Evolutionary conservation across 1,140 invertebrate genomes (phyloP), one percentile per base, ranked within the genome.

Genomic region (Diachasma alloeum): DNA sequence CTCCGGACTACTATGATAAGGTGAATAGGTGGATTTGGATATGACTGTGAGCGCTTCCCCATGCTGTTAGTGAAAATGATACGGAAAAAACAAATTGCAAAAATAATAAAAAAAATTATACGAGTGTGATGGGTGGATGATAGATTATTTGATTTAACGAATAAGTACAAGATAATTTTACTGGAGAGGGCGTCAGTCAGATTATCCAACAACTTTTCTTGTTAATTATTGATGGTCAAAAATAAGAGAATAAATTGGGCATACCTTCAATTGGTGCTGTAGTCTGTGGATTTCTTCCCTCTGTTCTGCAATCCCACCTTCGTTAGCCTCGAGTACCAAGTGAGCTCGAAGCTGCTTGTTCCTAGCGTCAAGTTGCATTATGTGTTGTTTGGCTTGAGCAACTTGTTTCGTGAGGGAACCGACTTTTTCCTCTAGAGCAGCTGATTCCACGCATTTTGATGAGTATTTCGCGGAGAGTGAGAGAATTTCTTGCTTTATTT

Each of bases 401-500:
- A 97, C 88, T 87, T 96, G 94, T 80, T 94, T 93, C n/a, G 92
- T 94, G 71, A 95, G 91, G 36, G 91, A 88, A 69, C 94, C 93
- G 24, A 97, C 91, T 84, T 96, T 94, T 86, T 97, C 96, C 83
- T 97, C 95, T 48, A 97, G 87, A 22, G 94, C 93, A 0, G 96
- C 95, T 13, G 95, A 95, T 87, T 98, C 96, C 63, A 97, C 92
- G 88, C 97, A 97, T 86, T 97, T 98, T 10, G 95, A 93, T 0
- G 96, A 97, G 88, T 97, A 97, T 83, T 97, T 96, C 79, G 97
- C 95, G 0, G 96, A 96, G 66, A 98, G 90, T 15, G 95, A 96
- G 22, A 96, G 89, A 82, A 98, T 95, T 87, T 97, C 96, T 78
- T 93, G 92, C 77, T 95, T 94, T 68, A 97, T 94, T 85, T 95